Base-by-base conservation (phyloP, 1,140 invertebrate species). In the Anadara kagoshimensis region DNA sequence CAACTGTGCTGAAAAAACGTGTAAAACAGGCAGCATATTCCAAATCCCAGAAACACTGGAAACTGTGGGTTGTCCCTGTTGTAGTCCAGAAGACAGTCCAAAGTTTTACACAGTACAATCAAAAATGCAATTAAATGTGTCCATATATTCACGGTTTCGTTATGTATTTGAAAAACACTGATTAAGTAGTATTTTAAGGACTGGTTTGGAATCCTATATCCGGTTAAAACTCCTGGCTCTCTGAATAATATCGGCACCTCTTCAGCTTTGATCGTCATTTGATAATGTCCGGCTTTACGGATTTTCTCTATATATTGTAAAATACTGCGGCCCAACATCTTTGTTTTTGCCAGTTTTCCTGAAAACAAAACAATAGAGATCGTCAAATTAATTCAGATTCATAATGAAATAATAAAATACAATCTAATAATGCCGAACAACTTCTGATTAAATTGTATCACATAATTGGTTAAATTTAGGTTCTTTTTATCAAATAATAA, bases 61-160 rank as follows among this genome's bases (percentile, higher is more conserved):
- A 36, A 5, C 12, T 54, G 57, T 14, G 45, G 65, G 24, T 22
- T 22, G 0, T 29, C 16, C 7, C 54, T 14, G 4, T 69, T 41
- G 22, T 68, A 64, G 11, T 26, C 58, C 0, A 16, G n/a, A 16
- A 58, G 5, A 43, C 59, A 73, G 43, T 10, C 24, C 16, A 53
- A 73, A 7, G 72, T 29, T 68, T 73, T 69, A 12, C 51, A 57
- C 7, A 73, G 4, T 10, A 79, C 65, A 5, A 82, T 45, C 11
- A 78, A 18, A 29, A 72, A 70, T 22, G 75, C 84, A 14, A 85
- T 24, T 18, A 84, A 53, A 58, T 86, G 85, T 43, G 81, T 82
- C 85, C 85, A 86, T 36, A 85, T 78, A 53, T 86, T 86, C 22
- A 86, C 69, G 0, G 83, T 81, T 73, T 86, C 85, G 56, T 86